A percentile compares a stretch with the other conserved stretches of the same genome.
Conservation (phyloP, 2,888 invertebrate genomes). For the Watsonalla binaria region DNA sequence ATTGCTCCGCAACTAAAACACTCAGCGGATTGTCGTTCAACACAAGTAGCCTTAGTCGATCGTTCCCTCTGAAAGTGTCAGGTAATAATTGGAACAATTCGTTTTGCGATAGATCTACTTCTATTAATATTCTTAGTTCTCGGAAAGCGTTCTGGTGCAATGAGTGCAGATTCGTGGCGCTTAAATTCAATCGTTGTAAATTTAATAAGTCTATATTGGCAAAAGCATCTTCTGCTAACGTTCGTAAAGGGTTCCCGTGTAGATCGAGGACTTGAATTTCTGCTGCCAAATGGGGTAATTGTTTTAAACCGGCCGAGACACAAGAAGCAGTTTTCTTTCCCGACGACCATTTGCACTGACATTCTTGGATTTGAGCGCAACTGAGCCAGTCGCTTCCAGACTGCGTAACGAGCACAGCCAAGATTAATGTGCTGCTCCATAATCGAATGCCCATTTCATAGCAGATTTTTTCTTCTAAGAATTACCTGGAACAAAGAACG, state of each 20-base stretch:
- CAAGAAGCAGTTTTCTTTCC: slow-evolving; percentile 94
- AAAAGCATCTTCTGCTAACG: slow-evolving; percentile 86
- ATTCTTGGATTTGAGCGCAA: slow-evolving; percentile 84
- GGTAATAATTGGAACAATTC: slow-evolving; percentile 84
- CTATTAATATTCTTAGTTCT: slow-evolving; percentile 89
- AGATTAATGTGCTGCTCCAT: slow-evolving; percentile 50
- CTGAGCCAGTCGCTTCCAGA: slow-evolving; percentile 87
- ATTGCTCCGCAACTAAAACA: slow-evolving; percentile 85
- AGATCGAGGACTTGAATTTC: slow-evolving; percentile 86
- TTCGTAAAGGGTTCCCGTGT: slow-evolving; percentile 86
- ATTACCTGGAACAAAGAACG: slow-evolving; percentile 54
- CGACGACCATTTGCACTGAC: slow-evolving; percentile 94
- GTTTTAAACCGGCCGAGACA: slow-evolving; percentile 84
- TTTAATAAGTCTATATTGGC: slow-evolving; percentile 88
- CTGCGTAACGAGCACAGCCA: slow-evolving; percentile 43
- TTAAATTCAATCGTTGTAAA: slow-evolving; percentile 89
- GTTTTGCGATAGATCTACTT: slow-evolving; percentile 92
- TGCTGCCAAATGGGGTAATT: slow-evolving; percentile 80
- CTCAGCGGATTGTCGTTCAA: slow-evolving; percentile 90
- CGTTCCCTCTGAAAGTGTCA: slow-evolving; percentile 90
- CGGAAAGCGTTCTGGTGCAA: slow-evolving; percentile 90
- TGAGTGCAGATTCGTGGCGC: slow-evolving; percentile 84
- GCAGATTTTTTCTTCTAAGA: slow-evolving; percentile 24
- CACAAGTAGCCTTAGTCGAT: slow-evolving; percentile 86
- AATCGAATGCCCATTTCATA: slow-evolving; percentile 65